A percentile compares a stretch with the other conserved stretches of the same genome.
phyloP scores from a whole-genome alignment of 2,113 vertebrate species.

The Mustela nigripes region DNA sequence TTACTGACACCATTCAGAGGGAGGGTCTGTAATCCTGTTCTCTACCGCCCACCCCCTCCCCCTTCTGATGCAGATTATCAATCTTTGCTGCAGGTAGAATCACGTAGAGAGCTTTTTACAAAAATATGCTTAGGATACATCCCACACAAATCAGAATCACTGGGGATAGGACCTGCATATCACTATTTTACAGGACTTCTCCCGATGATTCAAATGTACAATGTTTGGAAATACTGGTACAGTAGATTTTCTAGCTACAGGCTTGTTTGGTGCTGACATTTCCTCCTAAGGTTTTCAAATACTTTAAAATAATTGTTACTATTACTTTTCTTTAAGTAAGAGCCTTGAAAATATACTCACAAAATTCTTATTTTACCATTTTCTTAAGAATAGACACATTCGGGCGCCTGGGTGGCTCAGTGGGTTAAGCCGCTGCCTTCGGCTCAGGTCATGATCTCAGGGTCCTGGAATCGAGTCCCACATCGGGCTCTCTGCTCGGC shows the following conservation, averaged over 20 bases:
- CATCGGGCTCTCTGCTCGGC: no score
- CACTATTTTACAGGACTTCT: background rate
- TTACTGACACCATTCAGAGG: background rate
- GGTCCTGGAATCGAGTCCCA: no score
- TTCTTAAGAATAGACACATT: background rate
- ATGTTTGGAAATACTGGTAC: background rate
- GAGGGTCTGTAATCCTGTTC: background rate
- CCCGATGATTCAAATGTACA: background rate
- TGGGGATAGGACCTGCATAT: background rate
- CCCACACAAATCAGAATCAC: background rate
- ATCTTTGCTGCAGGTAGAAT: background rate
- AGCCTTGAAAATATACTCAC: background rate
- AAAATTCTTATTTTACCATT: background rate
- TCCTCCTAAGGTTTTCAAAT: background rate
- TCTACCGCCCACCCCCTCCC: accelerated
- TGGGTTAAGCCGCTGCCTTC: no score
- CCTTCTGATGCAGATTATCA: background rate
- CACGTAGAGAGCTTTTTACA: background rate
- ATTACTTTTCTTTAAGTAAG: background rate
- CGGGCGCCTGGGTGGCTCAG: no score
- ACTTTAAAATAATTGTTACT: background rate
- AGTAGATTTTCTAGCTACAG: background rate
- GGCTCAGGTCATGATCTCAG: no score
- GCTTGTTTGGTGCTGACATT: background rate
- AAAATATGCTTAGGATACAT: background rate